These are phyloP conservation scores for Prunella himalayana DNA, from an alignment of 2,113 vertebrate genomes.

Conservation along the genomic window DNA sequence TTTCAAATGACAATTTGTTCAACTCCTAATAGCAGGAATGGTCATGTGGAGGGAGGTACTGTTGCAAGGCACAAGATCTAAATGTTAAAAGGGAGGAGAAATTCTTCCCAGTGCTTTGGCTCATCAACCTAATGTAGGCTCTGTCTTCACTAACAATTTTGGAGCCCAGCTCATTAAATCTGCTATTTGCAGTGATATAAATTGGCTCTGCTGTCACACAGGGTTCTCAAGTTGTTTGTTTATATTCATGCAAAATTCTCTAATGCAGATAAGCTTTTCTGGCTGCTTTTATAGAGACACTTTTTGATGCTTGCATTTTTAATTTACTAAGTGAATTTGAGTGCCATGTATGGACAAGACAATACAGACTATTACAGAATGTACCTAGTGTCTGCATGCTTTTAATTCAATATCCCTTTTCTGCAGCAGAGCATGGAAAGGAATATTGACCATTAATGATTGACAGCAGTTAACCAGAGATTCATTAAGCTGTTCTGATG, in stretches of 20 bases:
- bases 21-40: not conserved
- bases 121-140: not conserved
- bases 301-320: not conserved
- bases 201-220: not conserved
- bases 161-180: not conserved
- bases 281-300: not conserved
- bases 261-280: not conserved
- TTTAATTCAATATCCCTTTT: not conserved
- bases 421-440: not conserved
- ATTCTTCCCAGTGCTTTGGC: not conserved
- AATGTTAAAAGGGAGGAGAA: not conserved
- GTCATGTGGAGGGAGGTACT: not conserved
- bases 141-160: not conserved
- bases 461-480: not conserved
- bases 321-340: not conserved
- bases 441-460: not conserved
- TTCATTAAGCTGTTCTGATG: not conserved
- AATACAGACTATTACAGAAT: not conserved
- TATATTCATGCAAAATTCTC: not conserved
- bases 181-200: not conserved
- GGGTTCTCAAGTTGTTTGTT: not conserved
- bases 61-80: not conserved
- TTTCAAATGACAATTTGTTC: not conserved
- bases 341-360: not conserved
- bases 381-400: not conserved